Conservation (phyloP, 2,797 vertebrate species). For the Aplochiton taeniatus region DNA sequence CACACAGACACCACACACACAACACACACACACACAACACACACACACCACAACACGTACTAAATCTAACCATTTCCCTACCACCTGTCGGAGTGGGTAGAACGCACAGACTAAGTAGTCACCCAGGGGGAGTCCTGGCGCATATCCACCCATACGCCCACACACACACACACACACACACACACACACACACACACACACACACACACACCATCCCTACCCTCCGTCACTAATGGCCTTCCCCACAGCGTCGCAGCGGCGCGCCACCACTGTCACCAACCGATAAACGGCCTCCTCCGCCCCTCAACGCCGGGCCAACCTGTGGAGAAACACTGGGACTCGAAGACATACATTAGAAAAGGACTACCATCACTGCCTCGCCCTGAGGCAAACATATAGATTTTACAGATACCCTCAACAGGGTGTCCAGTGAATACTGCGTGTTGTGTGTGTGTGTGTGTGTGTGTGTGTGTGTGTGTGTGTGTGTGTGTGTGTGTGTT, state of each 20-base stretch:
- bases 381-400: no score
- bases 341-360: neutral
- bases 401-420: no score
- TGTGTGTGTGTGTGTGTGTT: no score
- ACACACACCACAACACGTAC: conserved; percentile 17
- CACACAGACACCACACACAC: neutral
- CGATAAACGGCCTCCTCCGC: conserved; percentile 35
- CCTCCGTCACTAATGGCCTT: conserved; percentile 53
- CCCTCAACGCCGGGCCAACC: conserved; percentile 17
- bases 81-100: conserved; percentile 54
- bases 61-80: conserved; percentile 26
- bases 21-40: conserved; percentile 37
- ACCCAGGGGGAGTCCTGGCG: no score
- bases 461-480: no score
- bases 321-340: neutral
- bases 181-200: conserved; percentile 34
- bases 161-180: no score
- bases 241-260: conserved; percentile 44
- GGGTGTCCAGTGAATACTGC: no score
- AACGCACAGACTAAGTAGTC: no score
- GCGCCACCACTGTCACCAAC: conserved; percentile 22
- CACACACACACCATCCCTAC: conserved; percentile 34
- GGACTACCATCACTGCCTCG: no score
- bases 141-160: neutral
- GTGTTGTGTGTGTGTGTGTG: no score